Evolutionary conservation across 2,797 vertebrate genomes (phyloP).

Genomic region (Myotis findleyi): DNA sequence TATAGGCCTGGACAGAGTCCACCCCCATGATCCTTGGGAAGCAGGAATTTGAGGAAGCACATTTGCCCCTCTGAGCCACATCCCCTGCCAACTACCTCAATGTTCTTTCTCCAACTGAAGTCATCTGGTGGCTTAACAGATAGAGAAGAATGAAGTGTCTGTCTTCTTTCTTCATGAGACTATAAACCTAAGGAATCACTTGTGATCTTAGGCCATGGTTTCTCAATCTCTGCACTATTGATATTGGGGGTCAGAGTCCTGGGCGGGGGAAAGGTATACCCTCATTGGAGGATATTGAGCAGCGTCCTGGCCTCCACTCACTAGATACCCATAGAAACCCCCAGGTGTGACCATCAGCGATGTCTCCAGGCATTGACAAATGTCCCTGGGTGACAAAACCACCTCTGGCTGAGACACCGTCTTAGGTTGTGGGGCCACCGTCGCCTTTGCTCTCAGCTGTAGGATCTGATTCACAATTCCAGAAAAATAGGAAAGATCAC

Average conservation of each 20-base stretch:
- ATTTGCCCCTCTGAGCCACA: neutral
- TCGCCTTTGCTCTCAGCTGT: neutral
- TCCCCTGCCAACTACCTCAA: neutral
- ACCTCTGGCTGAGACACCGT: neutral
- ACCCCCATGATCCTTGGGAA: neutral
- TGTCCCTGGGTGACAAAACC: neutral
- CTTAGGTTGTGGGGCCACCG: neutral
- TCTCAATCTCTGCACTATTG: neutral
- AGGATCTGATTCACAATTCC: neutral
- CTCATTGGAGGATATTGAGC: neutral
- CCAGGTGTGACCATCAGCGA: neutral
- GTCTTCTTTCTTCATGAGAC: neutral
- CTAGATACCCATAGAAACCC: neutral
- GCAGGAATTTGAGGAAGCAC: neutral
- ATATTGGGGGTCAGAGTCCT: neutral
- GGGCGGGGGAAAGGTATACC: fast-evolving
- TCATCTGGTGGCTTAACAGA: neutral
- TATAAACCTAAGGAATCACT: neutral
- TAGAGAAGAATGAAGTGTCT: neutral
- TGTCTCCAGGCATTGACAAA: neutral
- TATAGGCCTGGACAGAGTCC: neutral
- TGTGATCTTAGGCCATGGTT: neutral
- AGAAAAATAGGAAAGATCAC: neutral
- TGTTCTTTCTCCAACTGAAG: neutral
- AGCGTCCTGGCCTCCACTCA: neutral